Evolutionary conservation across 2,113 vertebrate species (phyloP), one percentile per base, ranked within the genome.

Genomic region (Mixornis gularis): DNA sequence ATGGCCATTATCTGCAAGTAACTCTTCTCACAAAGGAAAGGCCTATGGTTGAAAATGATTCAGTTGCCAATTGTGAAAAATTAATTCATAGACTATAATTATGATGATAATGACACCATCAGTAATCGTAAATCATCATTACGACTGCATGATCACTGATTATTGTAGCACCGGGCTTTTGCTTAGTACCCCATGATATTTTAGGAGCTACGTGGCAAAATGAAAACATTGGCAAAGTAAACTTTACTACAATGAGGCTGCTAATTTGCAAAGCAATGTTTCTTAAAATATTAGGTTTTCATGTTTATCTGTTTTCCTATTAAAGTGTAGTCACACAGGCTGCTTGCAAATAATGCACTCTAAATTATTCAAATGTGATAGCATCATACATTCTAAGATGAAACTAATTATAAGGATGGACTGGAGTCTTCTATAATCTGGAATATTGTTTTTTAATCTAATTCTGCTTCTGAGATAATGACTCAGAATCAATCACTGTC

Each of bases 401-500:
- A 48, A 82, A 96, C 85, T 96, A 97, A 97, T 97, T 97, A 94
- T 68, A 92, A 95, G 95, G 79, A 92, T 84, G 85, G 85, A 95
- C 66, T 87, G 91, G 92, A 94, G 85, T 93, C 71, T 87, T 82
- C 69, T 87, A 81, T 98, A 98, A 97, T 97, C 95, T 96, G 55
- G 90, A 96, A 97, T 95, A 97, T 97, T 97, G 97, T 97, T 95
- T 97, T 97, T 93, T 98, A 98, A 98, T 97, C 94, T 98, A 97
- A 98, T 98, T 98, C 86, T 93, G 71, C 56, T 96, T 95, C 96
- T 89, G 90, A 94, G 79, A 97, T 98, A 98, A 98, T 98, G 98
- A 97, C 93, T 96, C 78, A 93, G 95, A 97, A 98, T 98, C 97
- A 97, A 97, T 98, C 98, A 98, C 96, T 98, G 98, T 98, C 97